Percentiles rank a stretch among this genome's conserved stretches.
Evolutionary conservation across 2,888 invertebrate genomes (phyloP).

Genomic region (Stenodema calcarata): DNA sequence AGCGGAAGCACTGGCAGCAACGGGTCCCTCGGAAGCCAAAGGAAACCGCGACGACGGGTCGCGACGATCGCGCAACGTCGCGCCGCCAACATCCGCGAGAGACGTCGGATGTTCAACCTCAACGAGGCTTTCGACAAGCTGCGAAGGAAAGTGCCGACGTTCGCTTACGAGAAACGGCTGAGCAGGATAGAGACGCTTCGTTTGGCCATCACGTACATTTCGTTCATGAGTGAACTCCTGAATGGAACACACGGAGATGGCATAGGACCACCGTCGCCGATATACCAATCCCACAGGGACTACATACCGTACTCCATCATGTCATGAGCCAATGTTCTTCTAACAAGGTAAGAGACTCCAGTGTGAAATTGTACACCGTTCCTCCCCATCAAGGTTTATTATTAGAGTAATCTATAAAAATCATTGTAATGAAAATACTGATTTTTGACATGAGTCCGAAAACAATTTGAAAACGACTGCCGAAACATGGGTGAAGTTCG

Average conservation of each 20-base stretch:
- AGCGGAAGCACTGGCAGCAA: constrained; percentile 58
- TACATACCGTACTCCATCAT: constrained; percentile 64
- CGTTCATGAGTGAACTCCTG: constrained; percentile 89
- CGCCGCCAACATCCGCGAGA: constrained; percentile 91
- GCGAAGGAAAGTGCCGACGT: constrained; percentile 91
- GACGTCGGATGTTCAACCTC: constrained; percentile 92
- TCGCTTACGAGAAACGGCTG: constrained; percentile 93
- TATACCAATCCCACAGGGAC: constrained; percentile 60
- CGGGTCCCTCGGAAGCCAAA: constrained; percentile 63
- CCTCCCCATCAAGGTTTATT: too few relatives aligned
- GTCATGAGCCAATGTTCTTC: constrained; percentile 28
- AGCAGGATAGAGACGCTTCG: constrained; percentile 94
- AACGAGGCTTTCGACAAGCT: constrained; percentile 95
- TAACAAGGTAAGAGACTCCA: neutral
- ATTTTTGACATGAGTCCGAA: too few relatives aligned
- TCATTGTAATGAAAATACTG: too few relatives aligned
- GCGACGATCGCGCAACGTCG: constrained; percentile 89
- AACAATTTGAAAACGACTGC: too few relatives aligned
- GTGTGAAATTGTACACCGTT: neutral
- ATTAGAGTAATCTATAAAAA: too few relatives aligned
- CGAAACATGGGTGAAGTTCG: too few relatives aligned
- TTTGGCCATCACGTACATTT: constrained; percentile 93
- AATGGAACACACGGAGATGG: constrained; percentile 55
- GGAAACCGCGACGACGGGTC: constrained; percentile 85
- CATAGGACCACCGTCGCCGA: constrained; percentile 53